Evolutionary conservation across 2,888 invertebrate genomes (phyloP), one percentile per base, ranked within the genome.

Genomic region (Phymatocera aterrima): DNA sequence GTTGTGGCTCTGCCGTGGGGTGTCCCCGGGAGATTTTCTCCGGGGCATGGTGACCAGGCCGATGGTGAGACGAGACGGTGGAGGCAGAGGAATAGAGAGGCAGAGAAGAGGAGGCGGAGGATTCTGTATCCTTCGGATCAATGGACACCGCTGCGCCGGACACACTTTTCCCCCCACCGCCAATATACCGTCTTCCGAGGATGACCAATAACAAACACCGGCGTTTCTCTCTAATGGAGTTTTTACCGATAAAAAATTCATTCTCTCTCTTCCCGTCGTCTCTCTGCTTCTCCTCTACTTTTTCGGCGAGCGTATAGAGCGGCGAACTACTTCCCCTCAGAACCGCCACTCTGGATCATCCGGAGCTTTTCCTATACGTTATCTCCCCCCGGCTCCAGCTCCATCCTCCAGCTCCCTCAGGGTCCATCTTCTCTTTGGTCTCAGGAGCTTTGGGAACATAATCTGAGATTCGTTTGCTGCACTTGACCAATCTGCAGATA

Each of bases 221-320:
- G 83, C 85, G 83, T 81, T 84, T 85, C 87, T 87, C 88, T 88
- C 88, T 89, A 89, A 89, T 90, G 89, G 89, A 89, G 89, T 90
- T 90, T 90, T 90, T 88, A 89, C 88, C 88, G 89, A 89, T 90
- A 90, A 90, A 90, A 89, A 90, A 90, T 89, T 88, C 88, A 89
- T 87, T 87, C 87, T 85, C 84, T 86, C 86, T 84, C 83, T 48
- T 24, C 18, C 6, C 4, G 6, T 60, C 15, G 6, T 4, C 60
- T 31, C n/a, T 6, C 10, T 12, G 6, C 15, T 60, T 60, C 60
- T 65, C 64, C n/a, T 51, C 79, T 84, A 81, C 83, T 83, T 85
- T 85, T 85, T 83, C 81, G 81, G 80, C 81, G 83, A 28, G 28
- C 68, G 15, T 28, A 57, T 12, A 65, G 65, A 65, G 6, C 40